phyloP scores from a whole-genome alignment of 1,140 invertebrate species.

The Meloidogyne exigua region DNA sequence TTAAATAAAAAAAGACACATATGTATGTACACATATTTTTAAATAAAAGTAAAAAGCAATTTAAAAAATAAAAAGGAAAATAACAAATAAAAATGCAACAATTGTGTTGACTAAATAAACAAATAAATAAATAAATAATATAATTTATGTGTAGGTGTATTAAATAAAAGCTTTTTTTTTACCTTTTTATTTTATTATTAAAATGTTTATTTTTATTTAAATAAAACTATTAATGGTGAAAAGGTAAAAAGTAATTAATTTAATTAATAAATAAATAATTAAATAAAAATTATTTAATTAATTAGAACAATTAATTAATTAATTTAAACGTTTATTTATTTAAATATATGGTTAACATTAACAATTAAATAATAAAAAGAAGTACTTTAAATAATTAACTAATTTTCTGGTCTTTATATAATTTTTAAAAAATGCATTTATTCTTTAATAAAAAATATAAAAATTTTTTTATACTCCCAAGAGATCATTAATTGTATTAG shows the following conservation, averaged over 20 bases:
- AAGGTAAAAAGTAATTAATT: neutral
- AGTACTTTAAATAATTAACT: too few relatives aligned
- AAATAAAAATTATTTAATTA: too few relatives aligned
- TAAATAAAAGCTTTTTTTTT: neutral
- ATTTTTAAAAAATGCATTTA: neutral
- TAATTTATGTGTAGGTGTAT: neutral
- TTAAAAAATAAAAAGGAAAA: neutral
- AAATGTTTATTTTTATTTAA: neutral
- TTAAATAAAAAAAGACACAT: neutral
- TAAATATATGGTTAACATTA: too few relatives aligned
- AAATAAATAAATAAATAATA: neutral
- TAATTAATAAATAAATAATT: neutral
- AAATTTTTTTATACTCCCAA: neutral
- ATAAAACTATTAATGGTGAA: neutral
- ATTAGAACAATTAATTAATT: too few relatives aligned
- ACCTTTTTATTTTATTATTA: too few relatives aligned
- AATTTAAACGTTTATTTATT: too few relatives aligned
- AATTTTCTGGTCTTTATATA: too few relatives aligned
- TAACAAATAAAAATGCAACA: neutral
- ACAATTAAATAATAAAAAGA: too few relatives aligned
- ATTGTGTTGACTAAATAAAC: neutral
- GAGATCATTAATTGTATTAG: neutral
- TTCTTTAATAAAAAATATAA: neutral
- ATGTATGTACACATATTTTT: too few relatives aligned
- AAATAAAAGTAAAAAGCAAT: neutral